Conservation (phyloP, 92 coral and sea anemone genomes). For the Scolanthus callimorphus region DNA sequence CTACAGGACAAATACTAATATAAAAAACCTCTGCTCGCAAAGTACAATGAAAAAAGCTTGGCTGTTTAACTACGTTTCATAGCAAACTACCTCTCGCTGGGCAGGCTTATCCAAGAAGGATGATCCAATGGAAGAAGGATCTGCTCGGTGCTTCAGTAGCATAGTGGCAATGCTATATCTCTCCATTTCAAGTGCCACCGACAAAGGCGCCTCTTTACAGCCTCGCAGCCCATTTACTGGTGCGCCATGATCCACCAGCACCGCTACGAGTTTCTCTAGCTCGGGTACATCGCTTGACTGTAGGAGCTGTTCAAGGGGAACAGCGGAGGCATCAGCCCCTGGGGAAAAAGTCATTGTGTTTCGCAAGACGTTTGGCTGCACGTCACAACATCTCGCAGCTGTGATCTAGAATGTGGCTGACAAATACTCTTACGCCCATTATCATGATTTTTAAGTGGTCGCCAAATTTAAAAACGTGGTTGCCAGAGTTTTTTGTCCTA, state of each 20-base stretch:
- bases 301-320: conserved; percentile 48
- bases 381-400: no score
- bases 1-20: no score
- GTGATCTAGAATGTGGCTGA: no score
- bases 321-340: conserved; percentile 21
- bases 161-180: conserved; percentile 31
- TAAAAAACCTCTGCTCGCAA: no score
- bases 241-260: conserved; percentile 71
- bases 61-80: no score
- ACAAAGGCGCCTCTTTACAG: conserved; percentile 42
- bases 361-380: no score
- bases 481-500: no score
- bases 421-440: no score
- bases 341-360: background rate
- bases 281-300: conserved; percentile 25
- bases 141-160: conserved; percentile 50
- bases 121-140: conserved; percentile 38
- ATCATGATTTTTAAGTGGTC: no score
- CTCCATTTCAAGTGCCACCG: conserved; percentile 55
- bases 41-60: no score
- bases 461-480: no score
- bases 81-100: background rate
- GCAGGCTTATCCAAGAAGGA: conserved; percentile 1
- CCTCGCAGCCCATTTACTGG: conserved; percentile 43
- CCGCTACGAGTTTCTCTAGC: conserved; percentile 41